These are phyloP conservation scores for Drosophila simulans DNA, from an alignment of 1,140 invertebrate genomes.

Conservation along the genomic window DNA sequence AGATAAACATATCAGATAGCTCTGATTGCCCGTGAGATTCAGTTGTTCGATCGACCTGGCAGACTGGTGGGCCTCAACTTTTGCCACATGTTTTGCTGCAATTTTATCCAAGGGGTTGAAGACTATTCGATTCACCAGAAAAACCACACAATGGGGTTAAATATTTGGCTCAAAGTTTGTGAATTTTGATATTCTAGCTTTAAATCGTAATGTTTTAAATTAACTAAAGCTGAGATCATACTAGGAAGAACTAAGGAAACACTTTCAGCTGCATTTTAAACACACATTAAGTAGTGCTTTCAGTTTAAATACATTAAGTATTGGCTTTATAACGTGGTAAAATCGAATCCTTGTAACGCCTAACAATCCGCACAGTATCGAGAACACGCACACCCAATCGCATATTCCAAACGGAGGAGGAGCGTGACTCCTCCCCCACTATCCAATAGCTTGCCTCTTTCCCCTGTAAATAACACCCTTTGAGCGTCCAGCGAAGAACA, in stretches of 20 bases:
- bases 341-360: neutral
- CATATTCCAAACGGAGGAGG: conserved; percentile 3
- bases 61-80: conserved; percentile 16
- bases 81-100: neutral
- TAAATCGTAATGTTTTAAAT: no score
- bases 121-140: neutral
- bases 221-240: neutral
- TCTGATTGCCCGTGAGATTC: conserved; percentile 19
- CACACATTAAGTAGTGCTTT: neutral
- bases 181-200: no score
- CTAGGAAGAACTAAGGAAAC: no score
- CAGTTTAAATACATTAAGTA: neutral
- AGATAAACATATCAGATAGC: conserved; percentile 37
- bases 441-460: conserved; percentile 10
- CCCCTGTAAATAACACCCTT: conserved; percentile 67
- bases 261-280: neutral
- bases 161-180: no score
- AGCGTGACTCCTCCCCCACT: conserved; percentile 12
- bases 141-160: no score
- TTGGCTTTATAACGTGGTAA: neutral
- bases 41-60: conserved; percentile 18
- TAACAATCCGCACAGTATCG: conserved; percentile 30
- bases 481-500: conserved; percentile 41
- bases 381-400: conserved; percentile 17
- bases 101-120: neutral